Base-by-base conservation (phyloP, 35 echinoderm and acorn worm species). In the Ophiothrix spiculata region DNA sequence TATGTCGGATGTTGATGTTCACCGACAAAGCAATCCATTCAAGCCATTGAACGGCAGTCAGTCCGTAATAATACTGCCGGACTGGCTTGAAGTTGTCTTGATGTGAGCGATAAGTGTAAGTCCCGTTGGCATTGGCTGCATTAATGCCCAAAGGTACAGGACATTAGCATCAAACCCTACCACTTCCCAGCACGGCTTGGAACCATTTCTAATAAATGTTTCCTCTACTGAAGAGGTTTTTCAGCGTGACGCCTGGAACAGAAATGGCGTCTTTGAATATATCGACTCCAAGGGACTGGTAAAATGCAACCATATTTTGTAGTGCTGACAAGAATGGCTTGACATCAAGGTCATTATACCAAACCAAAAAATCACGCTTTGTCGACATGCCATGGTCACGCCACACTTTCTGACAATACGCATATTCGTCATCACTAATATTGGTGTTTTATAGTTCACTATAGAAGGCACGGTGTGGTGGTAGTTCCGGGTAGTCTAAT, bases 121-220 rank as follows among this genome's bases (percentile, higher is more conserved):
- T 46, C 1, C 90, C 90, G n/a, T 86, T 17, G 90, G 90, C 89
- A 91, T 90, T 16, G 64, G 33, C 35, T 87, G 83, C 83, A 80
- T 87, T 21, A 80, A 1, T 39, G 89, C 75, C 76, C 82, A 86
- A 32, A 91, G 83, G 39, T 91, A 91, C 11, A 91, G 56, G 0
- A 83, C 89, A 31, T 91, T 91, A 42, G 89, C 89, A 69, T 91
- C 82, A 73, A 91, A 91, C 32, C 83, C 82, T 23, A 84, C 17
- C 28, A 83, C 40, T 32, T 84, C 76, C 21, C 39, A 29, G 42
- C 88, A 90, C 45, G 21, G 33, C 75, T 90, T 75, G 13, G 36
- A n/a, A n/a, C n/a, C 77, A 75, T 45, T 34, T 36, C 81, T 84
- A 14, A 90, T 86, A 33, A 80, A 1, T 54, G 89, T 86, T 69